Conservation (phyloP, 2,797 vertebrate genomes). For the Falco novaeseelandiae region DNA sequence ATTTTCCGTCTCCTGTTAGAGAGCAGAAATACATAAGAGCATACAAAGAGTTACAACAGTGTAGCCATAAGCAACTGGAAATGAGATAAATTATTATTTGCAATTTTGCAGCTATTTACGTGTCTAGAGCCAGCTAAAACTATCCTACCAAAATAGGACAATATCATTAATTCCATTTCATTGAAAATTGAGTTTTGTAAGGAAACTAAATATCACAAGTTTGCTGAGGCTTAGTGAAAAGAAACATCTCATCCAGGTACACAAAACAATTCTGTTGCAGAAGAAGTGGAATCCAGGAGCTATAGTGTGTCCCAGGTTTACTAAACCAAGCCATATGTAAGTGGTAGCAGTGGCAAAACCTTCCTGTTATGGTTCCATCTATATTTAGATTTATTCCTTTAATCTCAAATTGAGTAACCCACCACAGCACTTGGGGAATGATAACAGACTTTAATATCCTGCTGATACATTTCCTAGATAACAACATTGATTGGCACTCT, state of each 20-base stretch:
- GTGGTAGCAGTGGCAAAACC: neutral
- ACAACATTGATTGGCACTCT: neutral
- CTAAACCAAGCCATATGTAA: neutral
- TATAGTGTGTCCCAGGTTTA: neutral
- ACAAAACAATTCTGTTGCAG: neutral
- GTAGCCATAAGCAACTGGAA: neutral
- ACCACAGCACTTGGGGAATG: neutral
- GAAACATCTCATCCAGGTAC: neutral
- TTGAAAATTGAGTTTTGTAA: constrained; percentile 19
- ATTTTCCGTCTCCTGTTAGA: neutral
- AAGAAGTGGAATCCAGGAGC: neutral
- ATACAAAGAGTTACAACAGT: neutral
- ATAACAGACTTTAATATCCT: neutral
- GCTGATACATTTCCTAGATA: neutral
- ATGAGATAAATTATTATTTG: constrained; percentile 13
- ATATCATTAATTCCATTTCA: constrained; percentile 20
- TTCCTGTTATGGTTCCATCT: neutral
- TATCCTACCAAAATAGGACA: neutral
- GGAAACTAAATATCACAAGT: neutral
- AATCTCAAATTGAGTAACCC: neutral
- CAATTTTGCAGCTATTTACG: constrained; percentile 17
- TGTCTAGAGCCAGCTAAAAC: constrained; percentile 17
- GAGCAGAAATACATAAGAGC: neutral
- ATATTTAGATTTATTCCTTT: neutral
- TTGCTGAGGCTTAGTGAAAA: neutral